Conservation (phyloP, 2,888 invertebrate species). For the Cantharis flavilabris region DNA sequence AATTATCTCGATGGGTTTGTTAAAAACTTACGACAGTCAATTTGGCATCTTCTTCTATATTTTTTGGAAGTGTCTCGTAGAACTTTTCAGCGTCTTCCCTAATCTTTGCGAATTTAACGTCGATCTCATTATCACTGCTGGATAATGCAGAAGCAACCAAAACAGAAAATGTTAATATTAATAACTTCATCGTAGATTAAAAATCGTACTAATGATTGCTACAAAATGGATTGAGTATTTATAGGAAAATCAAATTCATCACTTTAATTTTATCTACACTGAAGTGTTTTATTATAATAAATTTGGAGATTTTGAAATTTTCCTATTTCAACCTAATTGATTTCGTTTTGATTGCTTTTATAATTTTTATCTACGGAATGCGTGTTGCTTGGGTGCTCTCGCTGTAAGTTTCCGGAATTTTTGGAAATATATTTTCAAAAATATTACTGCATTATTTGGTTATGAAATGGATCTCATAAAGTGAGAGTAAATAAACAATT, state of each 20-base stretch:
- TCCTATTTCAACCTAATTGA: not conserved
- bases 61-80: not conserved
- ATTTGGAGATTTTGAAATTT: not conserved
- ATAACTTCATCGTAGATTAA: not conserved
- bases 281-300: not conserved
- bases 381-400: too few relatives aligned
- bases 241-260: not conserved
- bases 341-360: not conserved
- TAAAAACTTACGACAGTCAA: not conserved
- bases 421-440: too few relatives aligned
- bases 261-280: not conserved
- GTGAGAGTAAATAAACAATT: too few relatives aligned
- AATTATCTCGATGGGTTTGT: not conserved
- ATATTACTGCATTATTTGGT: too few relatives aligned
- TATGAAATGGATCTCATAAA: too few relatives aligned
- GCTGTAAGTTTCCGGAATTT: too few relatives aligned
- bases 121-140: not conserved
- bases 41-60: not conserved
- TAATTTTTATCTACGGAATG: not conserved
- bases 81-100: not conserved
- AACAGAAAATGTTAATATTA: not conserved
- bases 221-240: not conserved
- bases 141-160: not conserved
- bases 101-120: not conserved
- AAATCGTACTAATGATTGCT: not conserved